phyloP scores from a whole-genome alignment of 2,113 vertebrate species.

The Salvelinus fontinalis region DNA sequence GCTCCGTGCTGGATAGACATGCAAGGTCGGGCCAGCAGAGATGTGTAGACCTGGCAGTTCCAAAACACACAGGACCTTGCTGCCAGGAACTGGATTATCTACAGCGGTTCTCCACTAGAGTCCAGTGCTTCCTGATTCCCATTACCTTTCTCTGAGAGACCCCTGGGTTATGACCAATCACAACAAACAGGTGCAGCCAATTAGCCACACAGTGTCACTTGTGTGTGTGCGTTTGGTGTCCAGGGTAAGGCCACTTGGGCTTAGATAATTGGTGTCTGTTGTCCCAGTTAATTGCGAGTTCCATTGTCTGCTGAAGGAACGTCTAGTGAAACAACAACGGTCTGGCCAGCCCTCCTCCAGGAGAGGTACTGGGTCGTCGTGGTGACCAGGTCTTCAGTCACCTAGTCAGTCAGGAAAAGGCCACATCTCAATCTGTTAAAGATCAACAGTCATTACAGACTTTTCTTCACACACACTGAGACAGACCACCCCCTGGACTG shows the following conservation, averaged over 20 bases:
- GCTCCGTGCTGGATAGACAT: constrained; percentile 56
- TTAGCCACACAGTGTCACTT: constrained; percentile 67
- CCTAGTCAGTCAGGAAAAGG: too few relatives aligned
- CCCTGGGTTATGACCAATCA: constrained; percentile 75
- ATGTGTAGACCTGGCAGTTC: constrained; percentile 62
- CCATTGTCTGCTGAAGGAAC: constrained; percentile 21
- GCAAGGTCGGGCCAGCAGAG: constrained; percentile 44
- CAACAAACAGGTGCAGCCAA: constrained; percentile 83
- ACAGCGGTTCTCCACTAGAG: constrained; percentile 57
- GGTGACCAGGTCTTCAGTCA: too few relatives aligned
- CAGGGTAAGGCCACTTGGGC: constrained; percentile 22
- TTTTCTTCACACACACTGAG: too few relatives aligned
- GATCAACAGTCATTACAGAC: not conserved
- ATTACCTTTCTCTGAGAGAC: constrained; percentile 69
- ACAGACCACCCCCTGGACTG: not conserved
- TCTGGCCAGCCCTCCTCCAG: not conserved
- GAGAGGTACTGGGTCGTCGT: too few relatives aligned
- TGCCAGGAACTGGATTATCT: constrained; percentile 74
- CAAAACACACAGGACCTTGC: constrained; percentile 14
- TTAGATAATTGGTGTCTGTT: constrained; percentile 63
- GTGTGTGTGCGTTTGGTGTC: too few relatives aligned
- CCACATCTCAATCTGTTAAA: too few relatives aligned
- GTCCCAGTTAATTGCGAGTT: constrained; percentile 31
- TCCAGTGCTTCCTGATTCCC: constrained; percentile 61
- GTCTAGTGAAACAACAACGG: constrained; percentile 15